Evolutionary conservation across 2,113 vertebrate species (phyloP).

Genomic region (Ancistrus triradiatus): DNA sequence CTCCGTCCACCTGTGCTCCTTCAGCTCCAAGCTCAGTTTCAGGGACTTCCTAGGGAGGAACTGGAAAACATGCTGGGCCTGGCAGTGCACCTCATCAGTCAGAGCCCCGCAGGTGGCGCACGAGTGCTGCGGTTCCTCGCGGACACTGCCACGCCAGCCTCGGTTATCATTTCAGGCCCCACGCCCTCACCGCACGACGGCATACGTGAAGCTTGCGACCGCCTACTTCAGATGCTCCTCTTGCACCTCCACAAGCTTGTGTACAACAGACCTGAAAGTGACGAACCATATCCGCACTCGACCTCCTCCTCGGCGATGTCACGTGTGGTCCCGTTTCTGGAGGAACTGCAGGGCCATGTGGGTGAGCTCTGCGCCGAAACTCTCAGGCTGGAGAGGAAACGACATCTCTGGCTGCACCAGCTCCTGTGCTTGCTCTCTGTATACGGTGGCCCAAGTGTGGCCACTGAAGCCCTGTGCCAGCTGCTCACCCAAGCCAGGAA

Average conservation of each 20-base stretch:
- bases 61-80: conserved; percentile 82
- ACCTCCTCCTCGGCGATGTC: conserved; percentile 58
- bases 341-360: conserved; percentile 77
- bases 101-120: conserved; percentile 81
- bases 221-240: conserved; percentile 83
- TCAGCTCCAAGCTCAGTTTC: conserved; percentile 83
- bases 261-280: conserved; percentile 70
- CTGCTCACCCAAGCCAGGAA: conserved; percentile 77
- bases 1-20: conserved; percentile 78
- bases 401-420: conserved; percentile 89
- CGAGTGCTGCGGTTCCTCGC: conserved; percentile 81
- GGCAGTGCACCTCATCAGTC: conserved; percentile 85
- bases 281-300: conserved; percentile 54
- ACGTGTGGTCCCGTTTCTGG: conserved; percentile 79
- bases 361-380: conserved; percentile 82
- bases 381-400: conserved; percentile 78
- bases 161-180: conserved; percentile 81
- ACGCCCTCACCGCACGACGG: conserved; percentile 77
- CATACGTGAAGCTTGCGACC: conserved; percentile 85
- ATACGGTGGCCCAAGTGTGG: conserved; percentile 78
- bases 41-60: conserved; percentile 77
- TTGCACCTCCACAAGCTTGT: conserved; percentile 88
- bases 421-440: conserved; percentile 81
- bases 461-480: conserved; percentile 82
- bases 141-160: conserved; percentile 84